Conservation (phyloP, 2,113 vertebrate genomes). For the Dolichallabes microphthalmus region DNA sequence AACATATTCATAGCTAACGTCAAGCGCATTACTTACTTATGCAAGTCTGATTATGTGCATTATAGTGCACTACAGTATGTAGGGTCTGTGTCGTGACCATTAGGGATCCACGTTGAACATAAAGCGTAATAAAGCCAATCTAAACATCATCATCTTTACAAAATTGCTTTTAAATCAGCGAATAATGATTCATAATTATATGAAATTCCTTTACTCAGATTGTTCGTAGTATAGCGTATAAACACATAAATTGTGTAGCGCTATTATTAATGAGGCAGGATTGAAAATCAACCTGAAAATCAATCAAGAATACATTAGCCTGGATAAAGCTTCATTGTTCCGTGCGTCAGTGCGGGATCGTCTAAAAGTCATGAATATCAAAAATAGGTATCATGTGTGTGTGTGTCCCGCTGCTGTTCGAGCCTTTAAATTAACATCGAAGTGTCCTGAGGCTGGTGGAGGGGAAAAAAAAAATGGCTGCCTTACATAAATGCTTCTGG, state of each 20-base stretch:
- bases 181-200: background rate
- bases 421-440: background rate
- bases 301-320: background rate
- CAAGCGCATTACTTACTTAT: background rate
- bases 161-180: background rate
- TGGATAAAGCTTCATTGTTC: background rate
- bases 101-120: background rate
- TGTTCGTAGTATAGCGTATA: background rate
- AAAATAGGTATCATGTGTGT: background rate
- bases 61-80: background rate
- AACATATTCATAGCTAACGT: background rate
- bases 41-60: background rate
- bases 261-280: background rate
- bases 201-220: background rate
- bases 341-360: background rate
- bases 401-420: too few species aligned
- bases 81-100: background rate
- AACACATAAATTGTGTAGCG: background rate
- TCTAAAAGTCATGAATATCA: background rate
- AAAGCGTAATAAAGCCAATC: background rate
- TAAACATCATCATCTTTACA: background rate
- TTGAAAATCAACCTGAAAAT: too few species aligned
- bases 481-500: slow-evolving; percentile 29
- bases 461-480: background rate
- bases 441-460: background rate